phyloP scores from a whole-genome alignment of 1,140 invertebrate genomes.

The Bombus waltoni region DNA sequence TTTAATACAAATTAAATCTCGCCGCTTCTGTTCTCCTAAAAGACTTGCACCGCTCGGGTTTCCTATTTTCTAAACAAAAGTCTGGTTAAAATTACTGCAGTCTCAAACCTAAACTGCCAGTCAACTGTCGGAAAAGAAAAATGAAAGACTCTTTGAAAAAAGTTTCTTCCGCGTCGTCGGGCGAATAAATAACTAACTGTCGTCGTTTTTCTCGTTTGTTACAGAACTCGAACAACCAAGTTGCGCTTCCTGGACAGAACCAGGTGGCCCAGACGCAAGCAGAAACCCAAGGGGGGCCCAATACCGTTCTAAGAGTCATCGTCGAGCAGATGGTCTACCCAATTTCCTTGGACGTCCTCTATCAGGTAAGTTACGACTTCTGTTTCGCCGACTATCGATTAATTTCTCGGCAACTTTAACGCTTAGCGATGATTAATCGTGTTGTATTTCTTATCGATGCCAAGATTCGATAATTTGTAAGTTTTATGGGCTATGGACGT shows the following conservation, averaged over 20 bases:
- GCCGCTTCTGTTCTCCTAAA: no score
- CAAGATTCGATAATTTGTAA: not conserved
- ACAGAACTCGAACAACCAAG: slow-evolving; percentile 90
- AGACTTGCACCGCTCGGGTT: no score
- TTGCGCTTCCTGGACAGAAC: slow-evolving; percentile 90
- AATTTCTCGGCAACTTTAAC: slow-evolving; percentile 29
- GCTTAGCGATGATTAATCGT: slow-evolving; percentile 10
- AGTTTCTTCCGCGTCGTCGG: not conserved
- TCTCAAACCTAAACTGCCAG: no score
- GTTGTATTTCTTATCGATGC: not conserved
- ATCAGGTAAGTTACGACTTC: slow-evolving; percentile 86
- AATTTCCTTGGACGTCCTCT: slow-evolving; percentile 97
- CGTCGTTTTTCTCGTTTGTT: slow-evolving; percentile 70
- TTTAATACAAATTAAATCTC: no score
- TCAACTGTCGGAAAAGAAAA: no score
- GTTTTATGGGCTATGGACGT: not conserved
- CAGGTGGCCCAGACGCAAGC: slow-evolving; percentile 86
- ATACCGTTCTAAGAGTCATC: slow-evolving; percentile 98
- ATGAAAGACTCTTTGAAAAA: not conserved
- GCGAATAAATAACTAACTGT: not conserved
- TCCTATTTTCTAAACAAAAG: no score
- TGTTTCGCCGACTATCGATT: not conserved
- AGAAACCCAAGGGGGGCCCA: slow-evolving; percentile 94
- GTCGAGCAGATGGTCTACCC: slow-evolving; percentile 99
- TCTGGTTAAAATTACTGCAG: no score